Evolutionary conservation across 1,140 invertebrate genomes (phyloP).

Genomic region (Pseudomyrmex concolor): DNA sequence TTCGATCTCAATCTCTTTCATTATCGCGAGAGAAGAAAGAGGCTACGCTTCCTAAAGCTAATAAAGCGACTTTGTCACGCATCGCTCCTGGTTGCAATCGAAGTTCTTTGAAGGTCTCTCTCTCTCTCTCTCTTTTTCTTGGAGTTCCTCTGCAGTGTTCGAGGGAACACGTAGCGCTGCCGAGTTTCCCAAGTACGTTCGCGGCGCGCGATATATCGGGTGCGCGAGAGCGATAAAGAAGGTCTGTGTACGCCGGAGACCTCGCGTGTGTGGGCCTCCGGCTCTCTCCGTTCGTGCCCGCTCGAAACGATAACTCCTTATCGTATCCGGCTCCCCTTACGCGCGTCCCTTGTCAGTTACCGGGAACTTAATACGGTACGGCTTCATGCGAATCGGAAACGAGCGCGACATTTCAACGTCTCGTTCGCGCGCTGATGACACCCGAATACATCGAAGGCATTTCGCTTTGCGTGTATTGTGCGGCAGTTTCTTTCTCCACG

Average conservation of each 20-base stretch:
- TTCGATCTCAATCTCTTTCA: background rate
- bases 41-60: background rate
- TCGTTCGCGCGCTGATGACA: conserved; percentile 37
- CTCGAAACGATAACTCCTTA: conserved; percentile 79
- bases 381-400: conserved; percentile 43
- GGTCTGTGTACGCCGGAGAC: conserved; percentile 25
- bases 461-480: too few species aligned
- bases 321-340: conserved; percentile 82
- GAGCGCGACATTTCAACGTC: conserved; percentile 24
- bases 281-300: conserved; percentile 63
- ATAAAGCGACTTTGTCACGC: background rate
- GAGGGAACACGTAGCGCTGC: conserved; percentile 13
- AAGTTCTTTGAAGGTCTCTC: conserved; percentile 14
- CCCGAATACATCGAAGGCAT: background rate
- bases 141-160: conserved; percentile 1
- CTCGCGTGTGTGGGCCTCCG: conserved; percentile 47
- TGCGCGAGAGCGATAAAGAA: conserved; percentile 67
- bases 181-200: conserved; percentile 67
- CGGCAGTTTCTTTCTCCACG: too few species aligned
- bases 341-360: conserved; percentile 70
- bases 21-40: too few species aligned
- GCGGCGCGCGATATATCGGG: conserved; percentile 60
- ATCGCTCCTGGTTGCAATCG: conserved; percentile 1
- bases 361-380: conserved; percentile 64
- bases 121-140: background rate